These are phyloP conservation scores for Falco novaeseelandiae DNA, from an alignment of 2,797 vertebrate species.

Conservation along the genomic window DNA sequence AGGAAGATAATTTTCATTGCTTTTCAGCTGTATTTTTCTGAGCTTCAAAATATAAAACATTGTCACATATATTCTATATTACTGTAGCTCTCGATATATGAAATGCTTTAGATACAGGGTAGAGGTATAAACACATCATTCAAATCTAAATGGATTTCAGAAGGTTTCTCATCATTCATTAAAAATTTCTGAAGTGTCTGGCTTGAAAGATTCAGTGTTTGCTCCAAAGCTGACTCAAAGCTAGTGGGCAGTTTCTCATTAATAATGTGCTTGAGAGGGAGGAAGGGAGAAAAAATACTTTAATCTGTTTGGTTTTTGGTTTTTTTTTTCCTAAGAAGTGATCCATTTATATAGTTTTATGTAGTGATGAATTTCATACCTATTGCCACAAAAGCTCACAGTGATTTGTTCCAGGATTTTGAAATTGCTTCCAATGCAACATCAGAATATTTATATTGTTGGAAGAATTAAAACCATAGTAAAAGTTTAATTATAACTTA, in stretches of 20 bases:
- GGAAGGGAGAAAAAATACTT: background rate
- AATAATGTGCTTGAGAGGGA: background rate
- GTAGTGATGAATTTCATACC: background rate
- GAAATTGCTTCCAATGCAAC: background rate
- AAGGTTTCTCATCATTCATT: background rate
- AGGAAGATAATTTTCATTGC: background rate
- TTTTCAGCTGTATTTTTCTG: background rate
- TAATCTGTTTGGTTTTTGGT: background rate
- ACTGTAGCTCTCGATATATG: background rate
- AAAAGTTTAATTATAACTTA: background rate
- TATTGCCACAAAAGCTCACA: background rate
- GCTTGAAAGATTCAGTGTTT: background rate
- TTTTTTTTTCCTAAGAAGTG: background rate
- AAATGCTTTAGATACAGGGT: background rate
- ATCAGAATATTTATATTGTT: background rate
- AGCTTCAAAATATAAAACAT: background rate
- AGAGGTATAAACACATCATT: background rate
- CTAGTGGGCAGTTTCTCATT: background rate
- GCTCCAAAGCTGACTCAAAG: background rate
- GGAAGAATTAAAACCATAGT: too few relatives aligned
- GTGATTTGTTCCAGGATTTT: background rate
- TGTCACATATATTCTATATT: background rate
- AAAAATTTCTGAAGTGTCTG: background rate
- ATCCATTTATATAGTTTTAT: background rate
- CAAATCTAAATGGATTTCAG: background rate